phyloP scores from a whole-genome alignment of 1,140 invertebrate species.

The Lutraria rhynchaena region DNA sequence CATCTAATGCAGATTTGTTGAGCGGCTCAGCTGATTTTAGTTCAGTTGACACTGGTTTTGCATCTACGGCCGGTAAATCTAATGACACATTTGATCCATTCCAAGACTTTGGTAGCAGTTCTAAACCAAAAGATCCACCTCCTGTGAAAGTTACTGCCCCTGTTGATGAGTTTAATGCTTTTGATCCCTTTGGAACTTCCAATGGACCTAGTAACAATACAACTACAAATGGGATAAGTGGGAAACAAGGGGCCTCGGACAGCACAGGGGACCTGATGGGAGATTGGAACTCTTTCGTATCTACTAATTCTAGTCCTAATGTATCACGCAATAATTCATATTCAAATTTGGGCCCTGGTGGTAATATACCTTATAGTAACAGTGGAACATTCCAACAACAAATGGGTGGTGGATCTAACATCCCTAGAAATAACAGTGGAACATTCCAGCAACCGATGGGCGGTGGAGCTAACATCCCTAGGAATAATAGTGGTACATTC shows the following conservation, averaged over 20 bases:
- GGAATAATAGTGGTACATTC: conserved; percentile 51
- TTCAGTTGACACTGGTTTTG: background rate
- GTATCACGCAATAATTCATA: conserved; percentile 64
- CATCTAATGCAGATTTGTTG: conserved; percentile 86
- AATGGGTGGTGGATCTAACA: conserved; percentile 27
- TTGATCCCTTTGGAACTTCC: conserved; percentile 63
- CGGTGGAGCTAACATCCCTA: conserved; percentile 38
- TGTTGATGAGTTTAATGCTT: conserved; percentile 40
- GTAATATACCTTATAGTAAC: conserved; percentile 46
- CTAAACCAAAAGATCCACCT: conserved; percentile 21
- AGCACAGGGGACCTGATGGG: conserved; percentile 75
- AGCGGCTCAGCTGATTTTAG: conserved; percentile 70
- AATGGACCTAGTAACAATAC: background rate
- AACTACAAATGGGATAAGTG: background rate
- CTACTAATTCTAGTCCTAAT: conserved; percentile 56
- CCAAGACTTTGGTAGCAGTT: conserved; percentile 58
- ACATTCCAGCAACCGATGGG: conserved; percentile 10
- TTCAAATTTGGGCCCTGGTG: conserved; percentile 58
- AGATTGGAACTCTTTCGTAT: conserved; percentile 71
- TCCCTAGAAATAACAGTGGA: conserved; percentile 36
- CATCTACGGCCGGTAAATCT: conserved; percentile 20
- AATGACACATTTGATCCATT: conserved; percentile 74
- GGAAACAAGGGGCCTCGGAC: conserved; percentile 9
- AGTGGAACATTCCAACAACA: conserved; percentile 27
- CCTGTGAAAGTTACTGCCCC: conserved; percentile 46